Percentiles rank a stretch among this genome's conserved stretches.
These are phyloP conservation scores for Notolabrus celidotus DNA, from an alignment of 2,797 vertebrate species.

Conservation along the genomic window DNA sequence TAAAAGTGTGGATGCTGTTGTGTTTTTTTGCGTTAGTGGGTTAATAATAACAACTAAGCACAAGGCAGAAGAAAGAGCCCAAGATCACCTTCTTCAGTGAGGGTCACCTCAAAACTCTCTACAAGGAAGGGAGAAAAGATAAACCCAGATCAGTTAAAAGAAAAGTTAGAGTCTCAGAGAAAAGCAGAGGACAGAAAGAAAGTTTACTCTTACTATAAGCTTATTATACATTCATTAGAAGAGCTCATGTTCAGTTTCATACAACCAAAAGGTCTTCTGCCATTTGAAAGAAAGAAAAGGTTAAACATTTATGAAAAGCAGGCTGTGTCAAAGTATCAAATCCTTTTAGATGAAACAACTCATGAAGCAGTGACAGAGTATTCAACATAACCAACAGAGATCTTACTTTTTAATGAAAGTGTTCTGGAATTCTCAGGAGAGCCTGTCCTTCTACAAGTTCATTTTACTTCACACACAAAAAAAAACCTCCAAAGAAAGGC, in stretches of 20 bases:
- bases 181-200: constrained; percentile 69
- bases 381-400: constrained; percentile 6
- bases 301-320: constrained; percentile 35
- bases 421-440: not conserved
- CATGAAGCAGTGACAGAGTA: constrained; percentile 29
- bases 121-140: constrained; percentile 97
- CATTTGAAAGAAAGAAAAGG: constrained; percentile 40
- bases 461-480: not conserved
- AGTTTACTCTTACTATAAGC: constrained; percentile 41
- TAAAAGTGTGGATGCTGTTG: constrained; percentile 93
- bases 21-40: constrained; percentile 98
- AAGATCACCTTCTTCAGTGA: constrained; percentile 99
- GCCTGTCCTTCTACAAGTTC: not conserved
- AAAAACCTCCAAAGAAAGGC: not conserved
- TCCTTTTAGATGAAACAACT: constrained; percentile 35
- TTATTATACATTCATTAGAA: constrained; percentile 51
- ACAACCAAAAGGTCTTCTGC: constrained; percentile 31
- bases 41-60: constrained; percentile 90
- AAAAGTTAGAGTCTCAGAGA: constrained; percentile 83
- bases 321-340: constrained; percentile 8
- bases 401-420: not conserved
- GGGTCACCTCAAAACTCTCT: constrained; percentile 99
- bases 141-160: constrained; percentile 95
- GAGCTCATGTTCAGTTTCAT: constrained; percentile 20
- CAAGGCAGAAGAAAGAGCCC: constrained; percentile 95